Percentiles rank a stretch among this genome's conserved stretches.
Evolutionary conservation across 2,888 invertebrate genomes (phyloP).

Genomic region (Synergus japonicus): DNA sequence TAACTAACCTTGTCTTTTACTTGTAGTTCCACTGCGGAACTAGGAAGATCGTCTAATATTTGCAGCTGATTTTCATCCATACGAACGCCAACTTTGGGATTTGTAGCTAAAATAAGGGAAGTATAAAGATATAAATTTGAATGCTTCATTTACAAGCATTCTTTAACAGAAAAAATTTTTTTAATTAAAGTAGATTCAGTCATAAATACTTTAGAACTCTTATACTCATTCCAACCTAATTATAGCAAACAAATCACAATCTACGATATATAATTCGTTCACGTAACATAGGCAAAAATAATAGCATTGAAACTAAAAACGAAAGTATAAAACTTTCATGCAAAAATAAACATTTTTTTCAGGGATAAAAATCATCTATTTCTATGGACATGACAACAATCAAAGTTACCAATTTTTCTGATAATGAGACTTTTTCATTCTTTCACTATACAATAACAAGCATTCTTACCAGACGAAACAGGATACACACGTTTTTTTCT

Average conservation of each 20-base stretch:
- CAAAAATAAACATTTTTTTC: not conserved
- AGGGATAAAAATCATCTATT: not conserved
- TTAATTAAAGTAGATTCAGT: not conserved
- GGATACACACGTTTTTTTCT: slow-evolving; percentile 78
- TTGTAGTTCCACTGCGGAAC: slow-evolving; percentile 95
- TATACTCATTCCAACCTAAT: not conserved
- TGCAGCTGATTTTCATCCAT: slow-evolving; percentile 90
- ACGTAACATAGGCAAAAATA: not conserved
- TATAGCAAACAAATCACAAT: not conserved
- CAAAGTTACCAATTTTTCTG: not conserved
- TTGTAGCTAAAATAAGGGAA: slow-evolving; percentile 75
- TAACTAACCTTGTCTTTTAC: slow-evolving; percentile 92
- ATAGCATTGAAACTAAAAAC: not conserved
- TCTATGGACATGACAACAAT: not conserved
- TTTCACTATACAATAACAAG: slow-evolving; percentile 9
- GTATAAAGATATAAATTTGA: slow-evolving; percentile 3
- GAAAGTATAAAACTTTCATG: not conserved
- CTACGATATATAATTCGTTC: not conserved
- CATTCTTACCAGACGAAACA: slow-evolving; percentile 43
- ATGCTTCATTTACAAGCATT: not conserved
- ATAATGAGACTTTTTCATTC: not conserved
- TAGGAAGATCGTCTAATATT: slow-evolving; percentile 92
- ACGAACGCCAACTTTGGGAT: slow-evolving; percentile 85
- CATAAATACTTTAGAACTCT: not conserved
- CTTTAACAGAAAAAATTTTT: not conserved